A percentile compares a stretch with the other conserved stretches of the same genome.
Evolutionary conservation across 2,797 vertebrate species (phyloP).

Genomic region (Lerista edwardsae): DNA sequence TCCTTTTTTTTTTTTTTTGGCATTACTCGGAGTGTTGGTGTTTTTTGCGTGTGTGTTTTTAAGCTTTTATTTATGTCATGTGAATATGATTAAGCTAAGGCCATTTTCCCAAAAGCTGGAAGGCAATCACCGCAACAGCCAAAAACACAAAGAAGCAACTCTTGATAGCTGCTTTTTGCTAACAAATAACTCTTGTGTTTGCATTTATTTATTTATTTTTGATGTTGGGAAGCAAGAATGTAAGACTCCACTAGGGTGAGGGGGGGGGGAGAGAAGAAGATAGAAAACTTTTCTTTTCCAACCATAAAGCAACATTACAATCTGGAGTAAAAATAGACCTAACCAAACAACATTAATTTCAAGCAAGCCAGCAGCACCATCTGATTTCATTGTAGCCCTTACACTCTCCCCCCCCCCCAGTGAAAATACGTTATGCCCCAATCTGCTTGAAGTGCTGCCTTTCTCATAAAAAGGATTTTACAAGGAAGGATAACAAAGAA

Average conservation of each 20-base stretch:
- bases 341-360: slow-evolving; percentile 24
- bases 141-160: slow-evolving; percentile 12
- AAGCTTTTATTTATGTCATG: slow-evolving; percentile 15
- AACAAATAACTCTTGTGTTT: slow-evolving; percentile 35
- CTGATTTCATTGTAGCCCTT: neutral
- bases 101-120: neutral
- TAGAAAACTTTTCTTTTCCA: neutral
- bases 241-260: neutral
- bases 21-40: neutral
- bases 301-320: neutral
- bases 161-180: neutral
- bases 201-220: neutral
- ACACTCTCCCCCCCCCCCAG: neutral
- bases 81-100: slow-evolving; percentile 21
- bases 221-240: slow-evolving; percentile 8
- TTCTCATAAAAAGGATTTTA: slow-evolving; percentile 17
- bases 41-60: neutral
- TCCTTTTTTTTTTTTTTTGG: neutral
- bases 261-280: neutral
- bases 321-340: slow-evolving; percentile 12
- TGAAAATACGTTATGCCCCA: slow-evolving; percentile 28
- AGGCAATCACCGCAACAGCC: neutral
- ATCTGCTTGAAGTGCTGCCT: slow-evolving; percentile 5
- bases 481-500: slow-evolving; percentile 37
- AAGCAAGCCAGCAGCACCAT: neutral